Conservation (phyloP, 2,113 vertebrate genomes). For the Bathybates hornii region DNA sequence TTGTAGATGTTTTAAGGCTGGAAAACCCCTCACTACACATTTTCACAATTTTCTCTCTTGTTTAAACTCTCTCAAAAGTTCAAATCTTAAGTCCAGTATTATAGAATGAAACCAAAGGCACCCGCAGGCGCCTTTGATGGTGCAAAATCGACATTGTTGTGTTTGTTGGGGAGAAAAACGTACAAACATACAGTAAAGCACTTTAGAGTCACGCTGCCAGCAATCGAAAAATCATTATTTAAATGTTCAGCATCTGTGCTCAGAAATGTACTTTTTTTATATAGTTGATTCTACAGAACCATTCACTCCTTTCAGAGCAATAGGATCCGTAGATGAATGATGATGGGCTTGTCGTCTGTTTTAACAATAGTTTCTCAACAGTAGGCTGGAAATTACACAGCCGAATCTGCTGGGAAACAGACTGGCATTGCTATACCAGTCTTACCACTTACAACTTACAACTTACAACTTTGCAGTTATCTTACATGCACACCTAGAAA, state of each 20-base stretch:
- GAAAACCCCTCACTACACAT: not conserved
- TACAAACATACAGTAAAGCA: not conserved
- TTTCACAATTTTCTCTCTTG: not conserved
- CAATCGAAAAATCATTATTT: accelerated
- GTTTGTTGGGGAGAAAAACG: not conserved
- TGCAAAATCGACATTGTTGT: not conserved
- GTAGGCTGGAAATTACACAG: not conserved
- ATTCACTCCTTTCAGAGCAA: not conserved
- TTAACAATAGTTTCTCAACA: not conserved
- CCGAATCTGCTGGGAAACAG: not conserved
- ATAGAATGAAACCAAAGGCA: not conserved
- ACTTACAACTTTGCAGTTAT: not conserved
- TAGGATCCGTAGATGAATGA: not conserved
- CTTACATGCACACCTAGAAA: not conserved
- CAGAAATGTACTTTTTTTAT: accelerated
- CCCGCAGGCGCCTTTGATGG: accelerated
- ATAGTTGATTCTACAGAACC: not conserved
- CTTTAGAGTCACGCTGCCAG: not conserved
- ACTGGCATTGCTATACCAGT: not conserved
- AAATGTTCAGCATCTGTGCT: not conserved
- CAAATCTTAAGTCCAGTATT: too few relatives aligned
- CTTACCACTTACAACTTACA: not conserved
- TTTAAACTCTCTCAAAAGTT: too few relatives aligned
- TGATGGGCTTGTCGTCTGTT: accelerated
- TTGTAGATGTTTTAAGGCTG: not conserved